These are phyloP conservation scores for Dasysyrphus tricinctus DNA, from an alignment of 2,888 invertebrate species.

Conservation along the genomic window DNA sequence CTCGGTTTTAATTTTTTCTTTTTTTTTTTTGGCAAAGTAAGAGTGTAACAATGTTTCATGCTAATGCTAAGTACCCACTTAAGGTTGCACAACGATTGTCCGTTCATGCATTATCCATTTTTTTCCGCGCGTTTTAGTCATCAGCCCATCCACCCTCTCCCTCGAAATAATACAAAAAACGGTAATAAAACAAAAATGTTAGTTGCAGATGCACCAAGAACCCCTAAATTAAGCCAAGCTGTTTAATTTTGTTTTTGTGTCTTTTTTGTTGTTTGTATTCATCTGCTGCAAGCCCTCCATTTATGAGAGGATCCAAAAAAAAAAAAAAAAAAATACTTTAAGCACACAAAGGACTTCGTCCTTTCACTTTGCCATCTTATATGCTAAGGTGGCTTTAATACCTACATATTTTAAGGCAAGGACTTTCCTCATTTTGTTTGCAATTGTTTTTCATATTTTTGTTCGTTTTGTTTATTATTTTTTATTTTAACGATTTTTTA, in stretches of 20 bases:
- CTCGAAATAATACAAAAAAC: neutral
- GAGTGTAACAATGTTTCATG: constrained; percentile 63
- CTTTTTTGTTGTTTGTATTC: constrained; percentile 14
- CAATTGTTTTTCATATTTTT: constrained; percentile 35
- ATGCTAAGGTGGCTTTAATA: constrained; percentile 60
- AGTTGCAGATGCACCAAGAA: constrained; percentile 62
- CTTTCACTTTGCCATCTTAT: constrained; percentile 16
- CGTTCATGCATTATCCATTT: constrained; percentile 51
- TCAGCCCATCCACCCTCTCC: neutral
- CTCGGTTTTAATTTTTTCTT: neutral
- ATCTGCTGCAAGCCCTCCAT: constrained; percentile 38
- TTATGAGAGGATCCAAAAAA: constrained; percentile 35
- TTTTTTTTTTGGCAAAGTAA: neutral
- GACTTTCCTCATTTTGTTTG: constrained; percentile 56
- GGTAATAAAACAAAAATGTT: constrained; percentile 23
- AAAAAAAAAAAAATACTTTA: constrained; percentile 25
- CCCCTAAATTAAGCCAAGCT: constrained; percentile 66
- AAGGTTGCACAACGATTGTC: constrained; percentile 56
- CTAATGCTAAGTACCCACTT: constrained; percentile 74
- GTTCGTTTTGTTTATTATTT: neutral
- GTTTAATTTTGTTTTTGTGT: constrained; percentile 32
- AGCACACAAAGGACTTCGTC: constrained; percentile 50
- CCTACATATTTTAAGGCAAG: constrained; percentile 65
- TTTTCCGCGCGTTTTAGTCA: neutral
- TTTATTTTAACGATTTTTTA: constrained; percentile 32